Conservation (phyloP, 2,113 vertebrate species). For the Zeus faber region DNA sequence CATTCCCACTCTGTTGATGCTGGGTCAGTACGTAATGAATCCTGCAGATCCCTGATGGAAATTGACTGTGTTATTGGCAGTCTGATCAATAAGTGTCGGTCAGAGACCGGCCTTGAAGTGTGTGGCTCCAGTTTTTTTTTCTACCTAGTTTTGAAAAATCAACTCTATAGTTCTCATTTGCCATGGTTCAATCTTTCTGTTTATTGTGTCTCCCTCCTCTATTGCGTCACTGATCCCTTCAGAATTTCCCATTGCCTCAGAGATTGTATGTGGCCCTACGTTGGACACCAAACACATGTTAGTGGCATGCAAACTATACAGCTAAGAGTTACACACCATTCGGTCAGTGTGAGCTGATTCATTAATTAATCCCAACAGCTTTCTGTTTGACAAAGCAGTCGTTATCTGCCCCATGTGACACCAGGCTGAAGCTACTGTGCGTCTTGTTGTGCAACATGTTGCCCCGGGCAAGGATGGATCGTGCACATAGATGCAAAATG, state of each 20-base stretch:
- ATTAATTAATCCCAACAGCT: too few relatives aligned
- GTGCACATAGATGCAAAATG: conserved; percentile 46
- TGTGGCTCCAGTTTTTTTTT: conserved; percentile 46
- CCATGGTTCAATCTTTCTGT: conserved; percentile 23
- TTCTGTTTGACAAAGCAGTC: background rate
- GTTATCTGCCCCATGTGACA: conserved; percentile 53
- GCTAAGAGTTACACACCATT: too few relatives aligned
- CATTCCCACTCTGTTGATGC: conserved; percentile 39
- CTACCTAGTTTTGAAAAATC: conserved; percentile 63
- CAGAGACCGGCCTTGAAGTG: conserved; percentile 34
- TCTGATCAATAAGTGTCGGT: conserved; percentile 62
- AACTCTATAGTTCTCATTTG: conserved; percentile 55
- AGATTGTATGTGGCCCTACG: too few relatives aligned
- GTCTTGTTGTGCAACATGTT: conserved; percentile 49
- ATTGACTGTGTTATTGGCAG: conserved; percentile 61
- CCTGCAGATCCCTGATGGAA: conserved; percentile 64
- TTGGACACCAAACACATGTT: too few relatives aligned
- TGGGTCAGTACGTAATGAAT: conserved; percentile 62
- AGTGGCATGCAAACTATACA: too few relatives aligned
- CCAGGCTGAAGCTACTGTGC: conserved; percentile 43
- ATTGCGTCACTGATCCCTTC: too few relatives aligned
- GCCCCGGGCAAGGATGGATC: conserved; percentile 41
- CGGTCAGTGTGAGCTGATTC: too few relatives aligned
- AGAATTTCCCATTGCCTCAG: too few relatives aligned
- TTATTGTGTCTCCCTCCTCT: too few relatives aligned